These are phyloP conservation scores for Andrena bucephala DNA, from an alignment of 2,888 invertebrate genomes.

Conservation along the genomic window DNA sequence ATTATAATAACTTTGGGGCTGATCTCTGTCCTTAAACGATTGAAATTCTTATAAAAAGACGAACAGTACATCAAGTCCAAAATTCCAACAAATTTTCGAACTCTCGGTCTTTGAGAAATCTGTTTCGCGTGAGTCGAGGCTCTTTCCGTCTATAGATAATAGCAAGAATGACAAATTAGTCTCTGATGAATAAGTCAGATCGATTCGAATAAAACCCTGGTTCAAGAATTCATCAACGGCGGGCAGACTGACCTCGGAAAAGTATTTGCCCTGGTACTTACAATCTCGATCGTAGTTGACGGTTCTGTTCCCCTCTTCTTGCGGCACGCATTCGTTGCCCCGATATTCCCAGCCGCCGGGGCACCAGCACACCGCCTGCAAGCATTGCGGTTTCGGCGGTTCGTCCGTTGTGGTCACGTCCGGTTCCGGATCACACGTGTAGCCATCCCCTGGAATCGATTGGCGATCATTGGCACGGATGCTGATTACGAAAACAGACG, in stretches of 20 bases:
- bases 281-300: conserved; percentile 60
- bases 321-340: conserved; percentile 75
- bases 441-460: conserved; percentile 84
- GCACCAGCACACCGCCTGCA: conserved; percentile 87
- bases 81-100: background rate
- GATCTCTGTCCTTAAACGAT: background rate
- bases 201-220: background rate
- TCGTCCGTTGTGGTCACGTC: conserved; percentile 73
- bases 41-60: background rate
- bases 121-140: background rate
- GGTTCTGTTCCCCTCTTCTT: conserved; percentile 62
- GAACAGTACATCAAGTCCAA: background rate
- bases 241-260: too few species aligned
- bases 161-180: background rate
- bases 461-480: conserved; percentile 35
- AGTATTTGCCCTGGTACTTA: conserved; percentile 54
- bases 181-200: background rate
- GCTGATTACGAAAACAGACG: conserved; percentile 11
- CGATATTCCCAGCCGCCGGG: conserved; percentile 85
- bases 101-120: background rate
- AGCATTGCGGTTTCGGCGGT: conserved; percentile 83
- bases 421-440: conserved; percentile 83
- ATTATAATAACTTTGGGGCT: too few species aligned
- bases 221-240: background rate
- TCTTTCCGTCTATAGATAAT: background rate